Conservation (phyloP, 2,113 vertebrate genomes). For the Nansenia antarctica region DNA sequence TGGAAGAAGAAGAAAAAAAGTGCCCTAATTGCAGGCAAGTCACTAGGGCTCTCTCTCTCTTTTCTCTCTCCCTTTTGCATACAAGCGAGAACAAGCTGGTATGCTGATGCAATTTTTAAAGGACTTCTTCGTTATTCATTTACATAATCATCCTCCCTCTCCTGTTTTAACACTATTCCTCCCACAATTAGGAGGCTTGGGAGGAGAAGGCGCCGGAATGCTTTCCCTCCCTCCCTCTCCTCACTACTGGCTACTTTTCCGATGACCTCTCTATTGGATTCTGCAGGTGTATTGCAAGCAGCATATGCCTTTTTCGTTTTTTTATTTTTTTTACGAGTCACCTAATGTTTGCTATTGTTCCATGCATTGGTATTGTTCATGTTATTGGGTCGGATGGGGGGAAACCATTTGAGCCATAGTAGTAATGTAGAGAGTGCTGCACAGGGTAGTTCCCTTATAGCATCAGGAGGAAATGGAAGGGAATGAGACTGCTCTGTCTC, state of each 20-base stretch:
- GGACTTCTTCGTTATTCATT: constrained; percentile 45
- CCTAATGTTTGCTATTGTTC: constrained; percentile 64
- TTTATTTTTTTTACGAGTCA: constrained; percentile 62
- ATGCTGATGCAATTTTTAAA: constrained; percentile 30
- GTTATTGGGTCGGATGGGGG: constrained; percentile 55
- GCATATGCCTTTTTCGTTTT: constrained; percentile 38
- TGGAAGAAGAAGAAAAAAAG: constrained; percentile 46
- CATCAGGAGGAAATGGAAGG: constrained; percentile 35
- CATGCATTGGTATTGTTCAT: too few relatives aligned
- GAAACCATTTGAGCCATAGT: constrained; percentile 55
- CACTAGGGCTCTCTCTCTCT: constrained; percentile 15
- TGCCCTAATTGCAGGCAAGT: constrained; percentile 38
- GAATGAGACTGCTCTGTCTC: too few relatives aligned
- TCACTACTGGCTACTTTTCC: neutral
- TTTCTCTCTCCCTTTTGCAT: constrained; percentile 13
- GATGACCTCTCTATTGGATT: constrained; percentile 12
- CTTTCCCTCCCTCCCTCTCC: neutral
- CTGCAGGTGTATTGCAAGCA: constrained; percentile 45
- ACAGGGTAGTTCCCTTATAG: constrained; percentile 49
- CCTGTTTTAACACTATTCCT: constrained; percentile 29
- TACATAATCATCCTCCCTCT: constrained; percentile 44
- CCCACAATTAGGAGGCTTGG: constrained; percentile 15
- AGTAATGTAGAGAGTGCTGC: constrained; percentile 42
- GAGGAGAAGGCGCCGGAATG: too few relatives aligned
- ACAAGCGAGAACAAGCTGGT: constrained; percentile 33